A percentile compares a stretch with the other conserved stretches of the same genome.
These are phyloP conservation scores for Ganaspis brasiliensis DNA, from an alignment of 2,888 invertebrate genomes.

Conservation along the genomic window DNA sequence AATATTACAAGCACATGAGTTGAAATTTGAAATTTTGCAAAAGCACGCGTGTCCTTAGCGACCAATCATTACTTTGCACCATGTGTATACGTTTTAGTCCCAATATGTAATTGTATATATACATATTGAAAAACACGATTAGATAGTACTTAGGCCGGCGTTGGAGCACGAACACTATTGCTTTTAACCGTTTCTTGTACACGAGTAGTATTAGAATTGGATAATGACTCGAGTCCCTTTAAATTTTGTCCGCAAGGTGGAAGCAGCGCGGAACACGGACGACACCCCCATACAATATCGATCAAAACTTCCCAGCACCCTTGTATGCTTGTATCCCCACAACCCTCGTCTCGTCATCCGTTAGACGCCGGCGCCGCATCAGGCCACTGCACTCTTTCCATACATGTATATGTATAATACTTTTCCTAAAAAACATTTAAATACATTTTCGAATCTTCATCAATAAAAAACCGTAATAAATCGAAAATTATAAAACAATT, in stretches of 20 bases:
- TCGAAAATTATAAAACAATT: too few relatives aligned
- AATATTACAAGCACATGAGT: slow-evolving; percentile 1
- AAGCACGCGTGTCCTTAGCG: slow-evolving; percentile 2
- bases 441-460: too few relatives aligned
- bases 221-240: slow-evolving; percentile 62
- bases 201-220: slow-evolving; percentile 57
- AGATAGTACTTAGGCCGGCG: slow-evolving; percentile 15
- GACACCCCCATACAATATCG: slow-evolving; percentile 77
- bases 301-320: slow-evolving; percentile 65
- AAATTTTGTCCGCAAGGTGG: slow-evolving; percentile 72
- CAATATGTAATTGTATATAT: neutral
- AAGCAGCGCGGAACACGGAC: slow-evolving; percentile 68
- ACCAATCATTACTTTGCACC: slow-evolving; percentile 2
- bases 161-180: slow-evolving; percentile 29
- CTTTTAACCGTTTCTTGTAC: slow-evolving; percentile 48
- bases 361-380: slow-evolving; percentile 64
- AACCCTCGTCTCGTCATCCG: slow-evolving; percentile 52
- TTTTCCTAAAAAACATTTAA: neutral
- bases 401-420: neutral
- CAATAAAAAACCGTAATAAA: too few relatives aligned
- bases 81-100: neutral
- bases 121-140: neutral
- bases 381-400: slow-evolving; percentile 77
- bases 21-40: neutral
- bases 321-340: slow-evolving; percentile 52